Conservation (phyloP, 2,888 invertebrate genomes). For the Heliconius charithonia region DNA sequence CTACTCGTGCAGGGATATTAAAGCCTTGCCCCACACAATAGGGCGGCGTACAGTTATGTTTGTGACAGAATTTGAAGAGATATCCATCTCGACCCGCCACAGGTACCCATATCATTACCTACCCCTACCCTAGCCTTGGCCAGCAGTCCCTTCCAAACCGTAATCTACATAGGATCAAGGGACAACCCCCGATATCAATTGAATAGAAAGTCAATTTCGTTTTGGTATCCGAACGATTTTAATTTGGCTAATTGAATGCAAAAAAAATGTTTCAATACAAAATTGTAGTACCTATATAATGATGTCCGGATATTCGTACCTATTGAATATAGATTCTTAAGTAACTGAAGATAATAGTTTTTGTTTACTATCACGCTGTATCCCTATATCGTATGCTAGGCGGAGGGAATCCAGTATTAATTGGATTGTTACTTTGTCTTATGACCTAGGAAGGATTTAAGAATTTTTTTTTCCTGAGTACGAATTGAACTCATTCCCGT, state of each 20-base stretch:
- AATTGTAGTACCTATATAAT: background rate
- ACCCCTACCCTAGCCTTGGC: background rate
- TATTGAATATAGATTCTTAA: too few species aligned
- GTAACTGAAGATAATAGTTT: too few species aligned
- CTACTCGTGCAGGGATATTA: background rate
- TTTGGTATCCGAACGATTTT: slow-evolving; percentile 31
- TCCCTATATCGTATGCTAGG: too few species aligned
- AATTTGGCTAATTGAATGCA: slow-evolving; percentile 36
- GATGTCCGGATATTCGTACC: too few species aligned
- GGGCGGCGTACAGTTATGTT: slow-evolving; percentile 33
- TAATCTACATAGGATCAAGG: slow-evolving; percentile 43
- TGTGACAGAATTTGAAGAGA: slow-evolving; percentile 41
- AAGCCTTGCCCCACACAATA: slow-evolving; percentile 18
- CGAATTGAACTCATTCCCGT: too few species aligned
- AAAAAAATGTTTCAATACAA: slow-evolving; percentile 5
- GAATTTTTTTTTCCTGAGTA: too few species aligned
- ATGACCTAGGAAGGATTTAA: too few species aligned
- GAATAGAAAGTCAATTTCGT: slow-evolving; percentile 36
- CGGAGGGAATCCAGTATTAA: too few species aligned
- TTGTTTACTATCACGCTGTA: too few species aligned
- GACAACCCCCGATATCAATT: slow-evolving; percentile 34
- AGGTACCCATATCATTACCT: slow-evolving; percentile 42
- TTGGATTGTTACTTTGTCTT: too few species aligned
- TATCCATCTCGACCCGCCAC: slow-evolving; percentile 41
- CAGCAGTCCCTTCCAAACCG: slow-evolving; percentile 37